Evolutionary conservation across 92 coral and sea anemone genomes (phyloP).

Genomic region (Umimayanthus kanabou): DNA sequence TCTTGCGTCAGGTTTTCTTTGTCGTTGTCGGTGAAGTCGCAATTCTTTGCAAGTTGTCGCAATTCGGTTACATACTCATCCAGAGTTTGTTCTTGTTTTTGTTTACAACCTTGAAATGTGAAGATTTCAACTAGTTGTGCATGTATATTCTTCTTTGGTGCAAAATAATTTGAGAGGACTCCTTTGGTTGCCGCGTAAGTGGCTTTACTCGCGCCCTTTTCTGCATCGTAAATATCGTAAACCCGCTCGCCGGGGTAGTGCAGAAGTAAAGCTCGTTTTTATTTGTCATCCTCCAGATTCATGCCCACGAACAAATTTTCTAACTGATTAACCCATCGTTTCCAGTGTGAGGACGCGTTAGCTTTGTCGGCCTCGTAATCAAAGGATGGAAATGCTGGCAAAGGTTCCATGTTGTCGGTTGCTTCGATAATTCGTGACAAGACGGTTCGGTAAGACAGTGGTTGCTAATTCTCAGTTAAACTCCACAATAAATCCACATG

Average conservation of each 20-base stretch:
- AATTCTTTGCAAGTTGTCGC: too few species aligned
- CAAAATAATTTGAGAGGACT: too few species aligned
- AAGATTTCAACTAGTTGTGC: too few species aligned
- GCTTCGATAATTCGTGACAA: not conserved
- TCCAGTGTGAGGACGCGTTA: conserved; percentile 38
- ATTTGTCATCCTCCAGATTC: conserved; percentile 24
- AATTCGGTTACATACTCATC: too few species aligned
- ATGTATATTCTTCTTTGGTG: too few species aligned
- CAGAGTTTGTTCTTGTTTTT: too few species aligned
- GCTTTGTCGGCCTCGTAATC: conserved; percentile 20
- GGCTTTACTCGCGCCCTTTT: too few species aligned
- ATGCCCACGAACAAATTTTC: conserved; percentile 49
- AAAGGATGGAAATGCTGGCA: not conserved
- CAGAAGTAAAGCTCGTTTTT: conserved; percentile 51
- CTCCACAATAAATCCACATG: too few species aligned
- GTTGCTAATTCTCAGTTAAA: too few species aligned
- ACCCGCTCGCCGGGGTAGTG: conserved; percentile 48
- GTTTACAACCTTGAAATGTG: too few species aligned
- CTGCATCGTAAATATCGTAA: conserved; percentile 14
- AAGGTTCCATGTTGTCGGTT: not conserved
- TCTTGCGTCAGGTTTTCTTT: conserved; percentile 54
- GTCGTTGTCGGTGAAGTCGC: conserved; percentile 40
- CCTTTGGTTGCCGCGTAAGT: not conserved
- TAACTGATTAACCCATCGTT: conserved; percentile 39
- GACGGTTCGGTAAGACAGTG: too few species aligned